A percentile compares a stretch with the other conserved stretches of the same genome.
Evolutionary conservation across 2,888 invertebrate genomes (phyloP).

Genomic region (Blastobasis lacticolella): DNA sequence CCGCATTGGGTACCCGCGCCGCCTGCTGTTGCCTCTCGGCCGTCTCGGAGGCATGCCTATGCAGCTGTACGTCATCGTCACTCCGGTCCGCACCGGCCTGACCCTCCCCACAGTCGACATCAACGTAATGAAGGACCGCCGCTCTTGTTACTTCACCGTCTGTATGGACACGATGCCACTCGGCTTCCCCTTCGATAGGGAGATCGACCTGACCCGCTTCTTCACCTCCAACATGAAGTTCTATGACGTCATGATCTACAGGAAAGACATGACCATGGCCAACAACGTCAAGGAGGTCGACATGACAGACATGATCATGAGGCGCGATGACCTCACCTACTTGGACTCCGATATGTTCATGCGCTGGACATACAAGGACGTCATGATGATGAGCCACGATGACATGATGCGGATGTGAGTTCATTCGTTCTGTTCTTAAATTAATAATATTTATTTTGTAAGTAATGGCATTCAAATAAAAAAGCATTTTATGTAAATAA

Average conservation of each 20-base stretch:
- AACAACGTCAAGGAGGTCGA: conserved; percentile 52
- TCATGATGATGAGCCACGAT: conserved; percentile 54
- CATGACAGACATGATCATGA: conserved; percentile 54
- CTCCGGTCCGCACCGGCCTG: conserved; percentile 66
- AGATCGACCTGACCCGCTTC: conserved; percentile 73
- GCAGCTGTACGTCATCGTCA: conserved; percentile 77
- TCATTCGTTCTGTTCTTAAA: too few relatives aligned
- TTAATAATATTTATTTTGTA: background rate
- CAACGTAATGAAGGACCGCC: conserved; percentile 63
- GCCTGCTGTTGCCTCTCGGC: conserved; percentile 82
- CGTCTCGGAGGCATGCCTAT: conserved; percentile 75
- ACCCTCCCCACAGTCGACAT: conserved; percentile 58
- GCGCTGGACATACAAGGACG: conserved; percentile 50
- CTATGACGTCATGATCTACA: conserved; percentile 77
- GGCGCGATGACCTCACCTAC: conserved; percentile 57
- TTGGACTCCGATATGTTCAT: conserved; percentile 54
- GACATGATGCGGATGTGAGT: conserved; percentile 45
- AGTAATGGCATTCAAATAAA: background rate
- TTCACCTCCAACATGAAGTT: conserved; percentile 79
- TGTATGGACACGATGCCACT: conserved; percentile 77
- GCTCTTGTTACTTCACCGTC: conserved; percentile 68
- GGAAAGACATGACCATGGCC: conserved; percentile 61
- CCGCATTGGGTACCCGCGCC: conserved; percentile 78
- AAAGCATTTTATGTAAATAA: background rate
- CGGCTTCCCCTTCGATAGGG: conserved; percentile 85